Evolutionary conservation across 2,888 invertebrate genomes (phyloP), one percentile per base, ranked within the genome.

Genomic region (Axea sp.): DNA sequence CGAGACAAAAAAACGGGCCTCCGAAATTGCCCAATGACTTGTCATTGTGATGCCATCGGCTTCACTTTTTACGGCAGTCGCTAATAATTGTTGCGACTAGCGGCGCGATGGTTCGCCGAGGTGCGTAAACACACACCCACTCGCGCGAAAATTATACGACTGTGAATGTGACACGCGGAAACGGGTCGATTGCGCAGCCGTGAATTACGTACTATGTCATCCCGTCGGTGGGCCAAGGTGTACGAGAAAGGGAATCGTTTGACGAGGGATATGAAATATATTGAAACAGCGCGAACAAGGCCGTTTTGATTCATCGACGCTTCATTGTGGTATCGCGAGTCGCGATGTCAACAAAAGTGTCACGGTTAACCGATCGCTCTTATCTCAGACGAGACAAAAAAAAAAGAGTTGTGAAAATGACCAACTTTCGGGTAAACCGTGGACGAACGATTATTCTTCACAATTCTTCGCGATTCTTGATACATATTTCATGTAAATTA

Each of bases 151-250:
- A 59, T 71, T 41, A 72, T 28, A 64, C 17, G 14, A 5, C 39
- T 24, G 55, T 22, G 17, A 43, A 68, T 43, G 51, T 47, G 55
- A 62, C 62, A 28, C 31, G 41, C 22, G 43, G 57, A 73, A 64
- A 60, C 68, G 73, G 49, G 68, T 57, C 73, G 64, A 26, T 73
- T 68, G 64, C 37, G 68, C 53, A 68, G 68, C 7, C 17, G 28
- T 43, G 45, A 59, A 51, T 73, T 57, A 41, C 64, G 60, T 24
- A 22, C 14, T 55, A 22, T 7, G 68, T 28, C 49, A 15, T 30
- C 14, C 24, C 19, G 47, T 49, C 19, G 72, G 47, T 59, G 72
- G 72, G 72, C 65, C 51, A 71, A 71, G 71, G 71, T 71, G 64
- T 64, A 64, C 62, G 47, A 71, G 69, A 71, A 71, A 71, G 62